Evolutionary conservation across 2,888 invertebrate species (phyloP).

Genomic region (Eupithecia insigniata): DNA sequence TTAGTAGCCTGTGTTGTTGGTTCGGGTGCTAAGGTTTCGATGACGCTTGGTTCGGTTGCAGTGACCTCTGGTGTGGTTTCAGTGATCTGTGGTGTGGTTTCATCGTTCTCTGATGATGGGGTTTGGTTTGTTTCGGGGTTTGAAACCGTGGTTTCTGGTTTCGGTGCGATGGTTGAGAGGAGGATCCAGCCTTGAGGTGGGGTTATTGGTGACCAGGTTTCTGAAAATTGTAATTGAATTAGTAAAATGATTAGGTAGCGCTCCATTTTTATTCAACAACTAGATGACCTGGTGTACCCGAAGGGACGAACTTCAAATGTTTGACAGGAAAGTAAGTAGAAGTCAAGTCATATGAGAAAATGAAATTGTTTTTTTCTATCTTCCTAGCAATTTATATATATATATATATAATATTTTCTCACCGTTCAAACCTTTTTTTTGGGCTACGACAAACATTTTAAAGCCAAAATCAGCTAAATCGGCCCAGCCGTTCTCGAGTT

Average conservation of each 20-base stretch:
- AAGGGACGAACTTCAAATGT: no score
- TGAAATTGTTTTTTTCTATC: no score
- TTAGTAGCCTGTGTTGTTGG: constrained; percentile 48
- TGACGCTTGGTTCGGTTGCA: constrained; percentile 2
- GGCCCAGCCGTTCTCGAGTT: no score
- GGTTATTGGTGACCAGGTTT: constrained; percentile 86
- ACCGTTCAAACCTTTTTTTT: no score
- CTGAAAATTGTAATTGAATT: constrained; percentile 57
- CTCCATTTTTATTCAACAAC: no score
- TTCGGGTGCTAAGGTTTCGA: constrained; percentile 9
- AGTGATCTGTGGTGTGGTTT: constrained; percentile 36
- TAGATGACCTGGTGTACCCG: no score
- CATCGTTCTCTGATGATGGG: constrained; percentile 46
- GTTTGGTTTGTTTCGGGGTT: constrained; percentile 44
- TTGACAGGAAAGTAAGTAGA: no score
- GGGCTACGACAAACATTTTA: no score
- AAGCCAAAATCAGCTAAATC: no score
- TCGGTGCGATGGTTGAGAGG: constrained; percentile 70
- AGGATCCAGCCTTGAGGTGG: constrained; percentile 88
- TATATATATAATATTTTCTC: no score
- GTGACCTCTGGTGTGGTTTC: constrained; percentile 36
- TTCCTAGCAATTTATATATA: no score
- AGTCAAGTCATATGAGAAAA: no score
- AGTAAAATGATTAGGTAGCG: neutral
- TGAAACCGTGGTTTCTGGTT: constrained; percentile 60